Percentiles rank a stretch among this genome's conserved stretches.
These are phyloP conservation scores for Morpho helenor DNA, from an alignment of 2,888 invertebrate species.

Conservation along the genomic window DNA sequence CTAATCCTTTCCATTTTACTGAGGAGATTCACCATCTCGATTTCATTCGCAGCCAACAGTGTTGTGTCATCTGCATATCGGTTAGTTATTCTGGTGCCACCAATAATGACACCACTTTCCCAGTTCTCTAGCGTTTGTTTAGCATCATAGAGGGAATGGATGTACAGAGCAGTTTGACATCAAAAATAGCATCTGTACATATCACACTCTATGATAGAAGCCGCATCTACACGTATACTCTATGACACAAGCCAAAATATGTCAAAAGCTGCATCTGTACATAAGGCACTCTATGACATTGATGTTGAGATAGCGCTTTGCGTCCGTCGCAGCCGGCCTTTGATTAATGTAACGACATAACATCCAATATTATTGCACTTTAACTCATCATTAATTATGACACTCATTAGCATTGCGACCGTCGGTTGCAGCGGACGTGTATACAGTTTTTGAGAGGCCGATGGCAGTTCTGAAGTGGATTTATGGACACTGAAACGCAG, in stretches of 20 bases:
- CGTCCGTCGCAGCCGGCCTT: slow-evolving; percentile 22
- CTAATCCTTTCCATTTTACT: too few species aligned
- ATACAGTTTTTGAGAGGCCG: slow-evolving; percentile 1
- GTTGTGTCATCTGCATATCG: too few species aligned
- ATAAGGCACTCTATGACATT: not conserved
- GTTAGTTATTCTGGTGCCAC: too few species aligned
- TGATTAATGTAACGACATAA: slow-evolving; percentile 25
- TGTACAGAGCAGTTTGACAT: too few species aligned
- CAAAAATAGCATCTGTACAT: not conserved
- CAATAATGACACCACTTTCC: too few species aligned
- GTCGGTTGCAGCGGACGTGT: slow-evolving; percentile 4
- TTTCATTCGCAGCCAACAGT: too few species aligned
- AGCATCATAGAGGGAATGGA: too few species aligned
- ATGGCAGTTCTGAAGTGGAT: not conserved
- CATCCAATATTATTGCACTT: slow-evolving; percentile 25
- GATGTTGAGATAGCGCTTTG: slow-evolving; percentile 4
- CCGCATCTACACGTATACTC: not conserved
- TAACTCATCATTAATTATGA: slow-evolving; percentile 24
- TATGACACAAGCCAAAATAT: not conserved
- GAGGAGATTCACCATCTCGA: too few species aligned
- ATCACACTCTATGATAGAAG: too few species aligned
- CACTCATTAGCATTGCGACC: slow-evolving; percentile 21
- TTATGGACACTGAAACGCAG: not conserved
- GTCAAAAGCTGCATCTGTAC: not conserved
- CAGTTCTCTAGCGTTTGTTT: too few species aligned